Evolutionary conservation across 2,888 invertebrate genomes (phyloP), one percentile per base, ranked within the genome.

Genomic region (Bellardia pandia): DNA sequence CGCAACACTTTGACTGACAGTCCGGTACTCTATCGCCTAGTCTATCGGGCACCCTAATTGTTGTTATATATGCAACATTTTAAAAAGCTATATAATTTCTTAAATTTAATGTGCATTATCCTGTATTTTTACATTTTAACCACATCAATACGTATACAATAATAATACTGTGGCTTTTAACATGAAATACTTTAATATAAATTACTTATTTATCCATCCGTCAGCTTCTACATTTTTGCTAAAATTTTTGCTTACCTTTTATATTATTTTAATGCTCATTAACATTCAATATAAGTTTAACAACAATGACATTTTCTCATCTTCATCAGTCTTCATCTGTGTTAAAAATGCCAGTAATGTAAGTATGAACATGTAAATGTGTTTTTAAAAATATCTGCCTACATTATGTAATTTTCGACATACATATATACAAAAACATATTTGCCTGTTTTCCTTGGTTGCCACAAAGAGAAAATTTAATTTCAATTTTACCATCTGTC

Each of bases 281-380:
- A 88, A 86, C 74, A 85, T 88, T 86, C 88, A 86, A 83, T 88
- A 83, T 88, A 86, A 83, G 48, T 74, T 40, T 56, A 79, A 64
- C 56, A 77, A 42, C 42, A 45, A 56, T 53, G 83, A 71, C 53
- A 66, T 76, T 80, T 84, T 66, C 48, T 77, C 74, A 45, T 78
- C 75, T 75, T 33, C 60, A 23, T 72, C 58, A 58, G 58, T 68
- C 60, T 78, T 72, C 72, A 75, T 79, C 51, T 76, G 51, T 40
- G 42, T 56, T 23, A 45, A 23, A 68, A 33, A 1, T 51, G 48
- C 33, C 56, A 2, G 7, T 48, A 1, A 9, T 51, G 13, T 68
- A 51, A 16, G 37, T 64, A 16, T 16, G 4, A 23, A 42, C 1
- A 33, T 45, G 16, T 66, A 13, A 30, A 42, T 66, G 23, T 66